These are phyloP conservation scores for Rhamphomyia laevipes DNA, from an alignment of 2,888 invertebrate genomes.

Conservation along the genomic window DNA sequence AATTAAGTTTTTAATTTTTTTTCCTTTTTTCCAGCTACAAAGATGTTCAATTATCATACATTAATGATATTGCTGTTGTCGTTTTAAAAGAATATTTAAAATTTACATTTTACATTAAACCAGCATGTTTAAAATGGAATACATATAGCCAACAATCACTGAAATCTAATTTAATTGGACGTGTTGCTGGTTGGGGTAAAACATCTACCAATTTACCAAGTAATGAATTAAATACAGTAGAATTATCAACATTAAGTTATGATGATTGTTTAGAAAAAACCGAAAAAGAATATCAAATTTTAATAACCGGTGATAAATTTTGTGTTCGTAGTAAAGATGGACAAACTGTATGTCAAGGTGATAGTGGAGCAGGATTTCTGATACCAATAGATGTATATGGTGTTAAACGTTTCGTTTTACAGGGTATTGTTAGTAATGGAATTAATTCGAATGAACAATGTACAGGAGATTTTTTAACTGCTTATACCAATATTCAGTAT, in stretches of 20 bases:
- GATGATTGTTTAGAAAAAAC: constrained; percentile 15
- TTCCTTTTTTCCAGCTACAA: constrained; percentile 12
- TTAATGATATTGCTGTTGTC: constrained; percentile 30
- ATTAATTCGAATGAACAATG: background rate
- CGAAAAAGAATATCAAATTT: constrained; percentile 9
- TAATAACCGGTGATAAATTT: constrained; percentile 27
- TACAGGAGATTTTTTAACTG: constrained; percentile 6
- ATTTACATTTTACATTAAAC: constrained; percentile 26
- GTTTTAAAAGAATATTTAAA: constrained; percentile 22
- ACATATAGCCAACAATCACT: constrained; percentile 9
- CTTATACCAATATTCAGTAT: constrained; percentile 16
- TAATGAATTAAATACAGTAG: constrained; percentile 13
- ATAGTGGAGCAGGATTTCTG: constrained; percentile 25
- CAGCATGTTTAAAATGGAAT: constrained; percentile 29
- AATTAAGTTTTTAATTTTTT: no score
- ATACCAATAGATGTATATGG: constrained; percentile 1
- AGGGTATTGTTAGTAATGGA: constrained; percentile 22
- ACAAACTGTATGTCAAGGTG: constrained; percentile 19
- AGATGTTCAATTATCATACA: constrained; percentile 20
- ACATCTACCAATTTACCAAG: constrained; percentile 11
- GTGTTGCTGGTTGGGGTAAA: constrained; percentile 20
- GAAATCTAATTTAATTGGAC: constrained; percentile 6
- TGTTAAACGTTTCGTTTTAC: constrained; percentile 15
- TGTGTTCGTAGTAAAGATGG: constrained; percentile 22
- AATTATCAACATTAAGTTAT: constrained; percentile 15